Evolutionary conservation across 2,888 invertebrate genomes (phyloP).

Genomic region (Agrilus biguttatus): DNA sequence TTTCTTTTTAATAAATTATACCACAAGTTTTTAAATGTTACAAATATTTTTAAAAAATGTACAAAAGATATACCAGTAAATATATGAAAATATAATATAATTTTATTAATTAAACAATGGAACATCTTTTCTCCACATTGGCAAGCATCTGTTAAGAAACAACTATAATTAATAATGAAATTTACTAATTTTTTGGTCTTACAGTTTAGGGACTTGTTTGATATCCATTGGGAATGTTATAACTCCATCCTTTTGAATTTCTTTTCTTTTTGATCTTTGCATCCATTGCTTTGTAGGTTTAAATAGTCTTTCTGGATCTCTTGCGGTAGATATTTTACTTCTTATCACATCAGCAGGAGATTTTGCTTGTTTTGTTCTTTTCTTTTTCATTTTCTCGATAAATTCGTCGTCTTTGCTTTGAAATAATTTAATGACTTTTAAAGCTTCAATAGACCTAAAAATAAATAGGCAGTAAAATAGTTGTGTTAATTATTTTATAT

Average conservation of each 20-base stretch:
- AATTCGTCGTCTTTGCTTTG: constrained; percentile 24
- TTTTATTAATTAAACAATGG: too few relatives aligned
- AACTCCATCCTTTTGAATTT: constrained; percentile 1
- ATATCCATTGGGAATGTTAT: constrained; percentile 8
- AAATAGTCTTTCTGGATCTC: constrained; percentile 24
- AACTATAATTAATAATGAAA: too few relatives aligned
- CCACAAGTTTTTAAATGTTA: too few relatives aligned
- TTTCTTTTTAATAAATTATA: too few relatives aligned
- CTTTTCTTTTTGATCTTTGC: constrained; percentile 1
- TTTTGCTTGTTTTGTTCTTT: constrained; percentile 14
- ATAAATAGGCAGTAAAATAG: neutral
- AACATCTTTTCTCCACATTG: too few relatives aligned
- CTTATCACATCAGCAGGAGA: constrained; percentile 3
- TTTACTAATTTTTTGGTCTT: constrained; percentile 11
- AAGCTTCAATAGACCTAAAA: constrained; percentile 20
- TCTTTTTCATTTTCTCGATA: constrained; percentile 17
- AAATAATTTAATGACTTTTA: constrained; percentile 25
- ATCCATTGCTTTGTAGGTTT: constrained; percentile 28
- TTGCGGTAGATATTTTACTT: constrained; percentile 5
- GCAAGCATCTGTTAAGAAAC: too few relatives aligned
- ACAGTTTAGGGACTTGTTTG: constrained; percentile 19
- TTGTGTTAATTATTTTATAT: too few relatives aligned
- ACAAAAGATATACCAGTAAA: too few relatives aligned
- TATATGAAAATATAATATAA: too few relatives aligned
- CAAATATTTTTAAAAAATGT: too few relatives aligned